Conservation (phyloP, 2,797 vertebrate species). For the Labroides dimidiatus region DNA sequence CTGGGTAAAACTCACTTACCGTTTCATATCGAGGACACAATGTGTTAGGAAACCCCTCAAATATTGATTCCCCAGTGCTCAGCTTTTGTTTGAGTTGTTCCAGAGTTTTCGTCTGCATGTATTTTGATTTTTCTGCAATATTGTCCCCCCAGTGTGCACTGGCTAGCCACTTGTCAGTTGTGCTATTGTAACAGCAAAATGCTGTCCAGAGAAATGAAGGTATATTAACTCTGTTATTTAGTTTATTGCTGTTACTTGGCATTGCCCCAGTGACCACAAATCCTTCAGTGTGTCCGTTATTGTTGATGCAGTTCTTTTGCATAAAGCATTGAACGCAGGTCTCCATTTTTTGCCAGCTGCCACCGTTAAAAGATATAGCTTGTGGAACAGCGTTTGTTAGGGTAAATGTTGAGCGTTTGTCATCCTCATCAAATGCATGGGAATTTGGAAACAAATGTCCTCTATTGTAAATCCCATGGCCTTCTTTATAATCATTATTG, state of each 20-base stretch:
- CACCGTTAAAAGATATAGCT: conserved; percentile 6
- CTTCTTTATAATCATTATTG: rapidly evolving
- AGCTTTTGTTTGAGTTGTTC: not conserved
- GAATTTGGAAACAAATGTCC: not conserved
- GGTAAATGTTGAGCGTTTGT: not conserved
- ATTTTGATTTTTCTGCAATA: rapidly evolving
- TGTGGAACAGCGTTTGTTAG: conserved; percentile 52
- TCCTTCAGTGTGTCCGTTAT: not conserved
- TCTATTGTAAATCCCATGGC: rapidly evolving
- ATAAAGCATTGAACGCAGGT: not conserved
- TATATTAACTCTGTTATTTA: conserved; percentile 17
- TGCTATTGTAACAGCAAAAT: conserved; percentile 41
- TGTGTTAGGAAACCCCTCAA: conserved; percentile 10
- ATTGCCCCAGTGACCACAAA: conserved; percentile 49
- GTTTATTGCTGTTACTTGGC: not conserved
- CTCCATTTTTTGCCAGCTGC: conserved; percentile 57
- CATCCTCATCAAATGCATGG: not conserved
- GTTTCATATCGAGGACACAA: not conserved
- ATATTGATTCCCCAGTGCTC: rapidly evolving
- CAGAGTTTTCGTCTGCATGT: conserved; percentile 26
- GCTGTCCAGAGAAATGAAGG: conserved; percentile 56
- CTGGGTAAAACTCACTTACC: conserved; percentile 10
- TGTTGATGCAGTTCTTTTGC: conserved; percentile 19
- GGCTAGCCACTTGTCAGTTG: not conserved
- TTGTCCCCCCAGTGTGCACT: conserved; percentile 35